Conservation (phyloP, 2,888 invertebrate species). For the Hydriomena furcata region DNA sequence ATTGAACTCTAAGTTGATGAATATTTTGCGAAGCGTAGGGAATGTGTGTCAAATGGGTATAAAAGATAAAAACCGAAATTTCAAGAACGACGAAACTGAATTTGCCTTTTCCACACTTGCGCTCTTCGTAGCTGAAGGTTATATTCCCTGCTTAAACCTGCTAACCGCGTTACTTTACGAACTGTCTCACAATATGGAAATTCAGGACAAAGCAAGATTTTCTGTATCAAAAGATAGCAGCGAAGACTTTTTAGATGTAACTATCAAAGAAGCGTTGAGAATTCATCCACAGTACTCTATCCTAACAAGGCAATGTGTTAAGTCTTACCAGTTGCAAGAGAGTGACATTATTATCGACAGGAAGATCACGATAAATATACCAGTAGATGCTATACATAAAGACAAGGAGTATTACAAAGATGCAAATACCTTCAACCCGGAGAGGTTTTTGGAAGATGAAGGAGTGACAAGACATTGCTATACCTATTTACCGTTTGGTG, state of each 20-base stretch:
- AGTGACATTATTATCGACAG: slow-evolving; percentile 63
- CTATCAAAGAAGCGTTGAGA: slow-evolving; percentile 70
- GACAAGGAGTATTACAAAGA: slow-evolving; percentile 61
- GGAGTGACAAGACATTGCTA: slow-evolving; percentile 48
- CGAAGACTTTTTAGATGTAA: slow-evolving; percentile 59
- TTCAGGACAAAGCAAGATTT: slow-evolving; percentile 59
- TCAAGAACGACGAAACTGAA: slow-evolving; percentile 48
- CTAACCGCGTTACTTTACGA: slow-evolving; percentile 65
- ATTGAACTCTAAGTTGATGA: slow-evolving; percentile 55
- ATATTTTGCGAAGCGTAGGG: slow-evolving; percentile 54
- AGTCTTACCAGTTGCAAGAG: slow-evolving; percentile 63
- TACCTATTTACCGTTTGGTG: slow-evolving; percentile 70
- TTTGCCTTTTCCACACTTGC: slow-evolving; percentile 58
- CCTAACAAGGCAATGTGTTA: slow-evolving; percentile 66
- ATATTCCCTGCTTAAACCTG: slow-evolving; percentile 63
- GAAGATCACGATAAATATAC: slow-evolving; percentile 64
- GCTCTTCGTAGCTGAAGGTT: slow-evolving; percentile 70
- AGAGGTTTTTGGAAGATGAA: slow-evolving; percentile 60
- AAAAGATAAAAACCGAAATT: slow-evolving; percentile 50
- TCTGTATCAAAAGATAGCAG: slow-evolving; percentile 47
- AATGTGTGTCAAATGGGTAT: slow-evolving; percentile 53
- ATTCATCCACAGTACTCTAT: slow-evolving; percentile 69
- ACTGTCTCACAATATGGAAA: slow-evolving; percentile 55
- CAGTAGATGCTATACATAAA: slow-evolving; percentile 65
- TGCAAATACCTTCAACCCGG: slow-evolving; percentile 62